Evolutionary conservation across 2,888 invertebrate genomes (phyloP).

Genomic region (Noctua comes): DNA sequence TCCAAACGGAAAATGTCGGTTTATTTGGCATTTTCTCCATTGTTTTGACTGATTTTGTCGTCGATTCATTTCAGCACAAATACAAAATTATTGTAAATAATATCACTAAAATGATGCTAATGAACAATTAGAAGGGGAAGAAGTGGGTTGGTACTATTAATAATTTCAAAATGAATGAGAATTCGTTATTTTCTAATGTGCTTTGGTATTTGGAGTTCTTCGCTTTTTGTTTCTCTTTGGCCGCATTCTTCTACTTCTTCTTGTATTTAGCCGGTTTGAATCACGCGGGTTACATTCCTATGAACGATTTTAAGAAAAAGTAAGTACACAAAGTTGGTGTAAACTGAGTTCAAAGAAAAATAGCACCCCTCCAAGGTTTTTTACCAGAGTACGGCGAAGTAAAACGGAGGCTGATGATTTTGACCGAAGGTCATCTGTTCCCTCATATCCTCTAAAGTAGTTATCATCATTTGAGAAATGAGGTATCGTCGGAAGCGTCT

Average conservation of each 20-base stretch:
- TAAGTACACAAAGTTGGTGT: conserved; percentile 69
- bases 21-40: conserved; percentile 1
- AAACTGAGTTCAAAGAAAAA: neutral
- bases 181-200: conserved; percentile 74
- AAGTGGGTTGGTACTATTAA: neutral
- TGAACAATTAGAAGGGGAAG: neutral
- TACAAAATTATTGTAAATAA: neutral
- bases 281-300: conserved; percentile 74
- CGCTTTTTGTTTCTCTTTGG: conserved; percentile 75
- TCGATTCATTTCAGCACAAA: neutral
- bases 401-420: neutral
- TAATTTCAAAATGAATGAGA: conserved; percentile 69
- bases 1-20: conserved; percentile 14
- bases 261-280: conserved; percentile 80
- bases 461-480: neutral
- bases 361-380: neutral
- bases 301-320: conserved; percentile 78
- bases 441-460: neutral
- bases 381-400: neutral
- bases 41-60: neutral
- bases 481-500: neutral
- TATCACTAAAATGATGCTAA: neutral
- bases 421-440: neutral
- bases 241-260: conserved; percentile 79
- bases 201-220: conserved; percentile 86